These are phyloP conservation scores for Jordanella pulchra DNA, from an alignment of 2,797 vertebrate species.

Conservation along the genomic window DNA sequence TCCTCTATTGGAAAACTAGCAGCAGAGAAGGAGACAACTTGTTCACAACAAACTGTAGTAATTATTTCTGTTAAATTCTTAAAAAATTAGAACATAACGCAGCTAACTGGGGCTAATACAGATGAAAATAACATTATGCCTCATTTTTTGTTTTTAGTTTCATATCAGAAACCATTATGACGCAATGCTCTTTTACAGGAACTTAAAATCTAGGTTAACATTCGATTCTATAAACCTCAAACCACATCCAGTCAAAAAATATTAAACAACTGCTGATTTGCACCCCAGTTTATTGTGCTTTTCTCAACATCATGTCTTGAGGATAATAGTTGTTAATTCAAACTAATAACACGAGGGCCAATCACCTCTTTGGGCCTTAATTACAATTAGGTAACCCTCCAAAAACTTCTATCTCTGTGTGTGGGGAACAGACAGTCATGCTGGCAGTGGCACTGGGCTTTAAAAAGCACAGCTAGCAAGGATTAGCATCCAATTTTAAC, in stretches of 20 bases:
- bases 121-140: neutral
- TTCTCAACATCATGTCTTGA: neutral
- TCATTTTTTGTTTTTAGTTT: neutral
- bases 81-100: neutral
- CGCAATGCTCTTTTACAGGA: neutral
- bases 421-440: conserved; percentile 44
- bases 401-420: conserved; percentile 19
- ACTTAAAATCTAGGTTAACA: neutral
- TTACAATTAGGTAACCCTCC: conserved; percentile 25
- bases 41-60: neutral
- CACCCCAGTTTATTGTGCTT: neutral
- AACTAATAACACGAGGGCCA: neutral
- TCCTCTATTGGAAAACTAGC: neutral
- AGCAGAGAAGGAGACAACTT: neutral
- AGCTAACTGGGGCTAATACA: neutral
- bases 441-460: conserved; percentile 54
- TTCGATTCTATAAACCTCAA: neutral
- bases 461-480: conserved; percentile 75
- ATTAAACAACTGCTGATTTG: neutral
- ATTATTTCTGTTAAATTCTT: neutral
- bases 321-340: neutral
- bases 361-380: neutral
- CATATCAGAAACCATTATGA: neutral
- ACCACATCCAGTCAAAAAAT: neutral
- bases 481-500: conserved; percentile 84